Evolutionary conservation across 2,888 invertebrate genomes (phyloP).

Genomic region (Aproaerema taeniolella): DNA sequence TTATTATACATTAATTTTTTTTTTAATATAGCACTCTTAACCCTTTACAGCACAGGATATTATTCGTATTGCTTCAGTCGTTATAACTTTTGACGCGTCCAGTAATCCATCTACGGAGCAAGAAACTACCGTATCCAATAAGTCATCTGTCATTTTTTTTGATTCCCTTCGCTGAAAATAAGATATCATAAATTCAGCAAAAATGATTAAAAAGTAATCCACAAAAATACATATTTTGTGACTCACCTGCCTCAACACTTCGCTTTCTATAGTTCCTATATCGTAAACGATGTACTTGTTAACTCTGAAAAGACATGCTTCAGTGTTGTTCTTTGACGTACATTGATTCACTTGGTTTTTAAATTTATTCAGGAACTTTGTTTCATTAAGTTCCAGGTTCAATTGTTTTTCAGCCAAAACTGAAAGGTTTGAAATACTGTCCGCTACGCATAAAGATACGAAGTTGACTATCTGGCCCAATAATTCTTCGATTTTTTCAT

Average conservation of each 20-base stretch:
- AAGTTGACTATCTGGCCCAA: conserved; percentile 27
- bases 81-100: conserved; percentile 30
- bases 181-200: no score
- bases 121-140: conserved; percentile 29
- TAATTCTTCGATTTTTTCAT: conserved; percentile 27
- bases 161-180: conserved; percentile 32
- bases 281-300: conserved; percentile 30
- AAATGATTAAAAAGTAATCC: no score
- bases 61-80: conserved; percentile 30
- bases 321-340: conserved; percentile 24
- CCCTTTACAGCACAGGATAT: conserved; percentile 32
- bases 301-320: conserved; percentile 32
- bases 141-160: conserved; percentile 31
- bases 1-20: neutral
- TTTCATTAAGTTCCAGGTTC: conserved; percentile 25
- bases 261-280: conserved; percentile 27
- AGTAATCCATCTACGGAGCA: conserved; percentile 39
- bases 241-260: no score
- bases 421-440: conserved; percentile 24
- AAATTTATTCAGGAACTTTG: conserved; percentile 27
- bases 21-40: neutral
- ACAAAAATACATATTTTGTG: no score
- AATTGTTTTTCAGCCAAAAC: conserved; percentile 18
- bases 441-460: conserved; percentile 32
- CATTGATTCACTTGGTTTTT: conserved; percentile 28